Percentiles rank a stretch among this genome's conserved stretches.
Conservation (phyloP, 2,113 vertebrate genomes). For the Syrrhaptes paradoxus region DNA sequence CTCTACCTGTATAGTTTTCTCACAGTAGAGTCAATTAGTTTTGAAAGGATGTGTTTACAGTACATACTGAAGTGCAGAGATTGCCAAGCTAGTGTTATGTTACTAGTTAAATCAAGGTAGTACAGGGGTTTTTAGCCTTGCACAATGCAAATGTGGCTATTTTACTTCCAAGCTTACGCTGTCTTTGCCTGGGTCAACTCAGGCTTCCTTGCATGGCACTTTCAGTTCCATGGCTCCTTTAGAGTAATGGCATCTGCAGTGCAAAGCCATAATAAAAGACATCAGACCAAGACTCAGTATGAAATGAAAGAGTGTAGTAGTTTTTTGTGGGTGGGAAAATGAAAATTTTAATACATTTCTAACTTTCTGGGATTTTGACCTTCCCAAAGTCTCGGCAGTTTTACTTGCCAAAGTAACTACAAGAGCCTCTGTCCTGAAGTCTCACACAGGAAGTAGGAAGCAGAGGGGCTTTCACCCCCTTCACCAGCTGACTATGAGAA, state of each 20-base stretch:
- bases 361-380: background rate
- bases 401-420: background rate
- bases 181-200: background rate
- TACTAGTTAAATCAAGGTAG: background rate
- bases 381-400: background rate
- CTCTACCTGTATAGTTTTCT: background rate
- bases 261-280: background rate
- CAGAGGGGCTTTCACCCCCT: background rate
- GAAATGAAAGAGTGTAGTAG: background rate
- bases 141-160: background rate
- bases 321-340: background rate
- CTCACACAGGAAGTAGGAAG: background rate
- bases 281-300: background rate
- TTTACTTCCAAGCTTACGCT: background rate
- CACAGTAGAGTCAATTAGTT: background rate
- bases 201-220: background rate
- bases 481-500: background rate
- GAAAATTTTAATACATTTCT: background rate
- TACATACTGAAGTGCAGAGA: background rate
- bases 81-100: background rate
- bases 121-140: background rate
- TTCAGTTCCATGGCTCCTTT: background rate
- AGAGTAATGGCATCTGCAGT: background rate
- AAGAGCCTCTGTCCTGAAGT: background rate
- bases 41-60: background rate